Base-by-base conservation (phyloP, 2,113 vertebrate genomes). In the Oncorhynchus nerka region DNA sequence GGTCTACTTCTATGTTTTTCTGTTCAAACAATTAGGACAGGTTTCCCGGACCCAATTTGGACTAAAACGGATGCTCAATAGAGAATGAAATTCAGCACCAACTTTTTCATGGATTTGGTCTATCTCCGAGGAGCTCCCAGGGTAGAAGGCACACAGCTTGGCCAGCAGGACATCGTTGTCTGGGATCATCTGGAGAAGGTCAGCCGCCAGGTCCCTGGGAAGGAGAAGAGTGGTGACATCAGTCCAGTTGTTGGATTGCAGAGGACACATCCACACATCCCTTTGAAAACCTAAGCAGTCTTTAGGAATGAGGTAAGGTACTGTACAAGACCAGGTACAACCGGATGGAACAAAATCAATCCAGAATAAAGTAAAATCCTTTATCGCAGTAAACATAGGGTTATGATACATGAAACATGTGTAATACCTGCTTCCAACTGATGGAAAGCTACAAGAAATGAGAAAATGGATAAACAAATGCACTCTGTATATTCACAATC, bases 101-200 rank as follows among this genome's bases (percentile, higher is more conserved):
- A 99, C 98, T 93, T 94, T 95, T 76, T 95, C 86, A 32, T 94
- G 97, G 19, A 99, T 91, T 34, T 95, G 94, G 82, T 95, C 92
- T 73, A 95, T 95, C 83, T 99, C 97, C 73, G 91, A 90, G 2
- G 67, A 19, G 51, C 92, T 94, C 79, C 96, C 97, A 12, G 96
- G 95, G 88, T 95, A 97, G 87, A 96, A 97, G 16, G 97, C 95
- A 84, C 97, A 99, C 1, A 99, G 93, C 80, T 98, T 97, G 26
- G 95, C 90, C 89, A 98, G 79, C 15, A 97, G 92, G 3, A 94
- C 83, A 74, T 95, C 88, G 64, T 95, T 97, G 80, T 96, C 93
- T 22, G 97, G 97, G 81, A 95, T 96, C 97, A 97, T 97, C 82
- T 85, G 85, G 48, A 99, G 92, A 68, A 99, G 94, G 76, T 97